These are phyloP conservation scores for Ceryle rudis DNA, from an alignment of 2,797 vertebrate genomes.

Conservation along the genomic window DNA sequence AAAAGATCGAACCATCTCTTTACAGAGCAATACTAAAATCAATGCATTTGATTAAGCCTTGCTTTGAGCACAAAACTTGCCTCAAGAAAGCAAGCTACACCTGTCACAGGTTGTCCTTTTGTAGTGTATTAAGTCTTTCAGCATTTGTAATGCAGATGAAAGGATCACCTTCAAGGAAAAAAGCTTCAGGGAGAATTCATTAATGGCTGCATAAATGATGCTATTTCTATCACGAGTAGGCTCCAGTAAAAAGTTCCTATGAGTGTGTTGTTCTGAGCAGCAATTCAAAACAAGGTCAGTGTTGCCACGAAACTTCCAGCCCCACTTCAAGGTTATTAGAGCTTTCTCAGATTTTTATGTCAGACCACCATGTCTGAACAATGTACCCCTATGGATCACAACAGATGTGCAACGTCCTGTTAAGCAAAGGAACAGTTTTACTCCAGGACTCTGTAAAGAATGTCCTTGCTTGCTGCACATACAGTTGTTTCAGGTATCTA, in stretches of 20 bases:
- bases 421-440: background rate
- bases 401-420: background rate
- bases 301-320: background rate
- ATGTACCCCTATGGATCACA: rapidly evolving
- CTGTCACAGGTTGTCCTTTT: background rate
- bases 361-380: background rate
- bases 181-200: background rate
- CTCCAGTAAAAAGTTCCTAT: background rate
- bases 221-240: background rate
- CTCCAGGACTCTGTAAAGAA: background rate
- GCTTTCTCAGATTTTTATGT: background rate
- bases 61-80: background rate
- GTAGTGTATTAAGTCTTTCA: background rate
- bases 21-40: background rate
- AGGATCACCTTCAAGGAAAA: background rate
- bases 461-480: background rate
- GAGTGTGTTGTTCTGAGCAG: background rate
- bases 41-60: background rate
- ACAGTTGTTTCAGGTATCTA: rapidly evolving
- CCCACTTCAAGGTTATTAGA: background rate
- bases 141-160: background rate
- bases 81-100: background rate
- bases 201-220: background rate
- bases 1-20: background rate
- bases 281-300: background rate